phyloP scores from a whole-genome alignment of 1,140 invertebrate genomes.

The Drosophila chauvacae region DNA sequence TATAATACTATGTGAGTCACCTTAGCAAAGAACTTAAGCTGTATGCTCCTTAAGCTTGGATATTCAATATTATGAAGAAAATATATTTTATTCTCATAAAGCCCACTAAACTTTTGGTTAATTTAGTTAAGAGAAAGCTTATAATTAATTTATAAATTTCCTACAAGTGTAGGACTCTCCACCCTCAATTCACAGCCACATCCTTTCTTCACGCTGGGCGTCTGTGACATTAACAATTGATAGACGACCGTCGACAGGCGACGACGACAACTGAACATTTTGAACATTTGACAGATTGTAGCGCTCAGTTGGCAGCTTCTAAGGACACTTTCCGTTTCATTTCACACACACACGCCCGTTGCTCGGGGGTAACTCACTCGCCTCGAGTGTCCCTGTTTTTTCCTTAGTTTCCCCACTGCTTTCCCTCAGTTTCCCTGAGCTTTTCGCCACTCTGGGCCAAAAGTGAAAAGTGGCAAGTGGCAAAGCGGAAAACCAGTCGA shows the following conservation, averaged over 20 bases:
- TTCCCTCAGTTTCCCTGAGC: conserved; percentile 9
- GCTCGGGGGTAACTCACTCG: conserved; percentile 35
- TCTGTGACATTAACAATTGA: conserved; percentile 80
- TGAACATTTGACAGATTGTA: conserved; percentile 71
- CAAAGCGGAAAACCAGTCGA: conserved; percentile 40
- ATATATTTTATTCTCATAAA: not conserved
- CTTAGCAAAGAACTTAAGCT: not conserved
- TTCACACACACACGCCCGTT: conserved; percentile 37
- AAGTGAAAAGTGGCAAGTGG: conserved; percentile 43
- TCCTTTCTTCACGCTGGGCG: conserved; percentile 54
- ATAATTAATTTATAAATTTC: not conserved
- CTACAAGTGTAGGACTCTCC: conserved; percentile 7
- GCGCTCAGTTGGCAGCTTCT: conserved; percentile 64
- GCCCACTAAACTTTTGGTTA: not conserved
- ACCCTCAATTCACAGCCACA: conserved; percentile 24
- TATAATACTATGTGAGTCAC: not conserved
- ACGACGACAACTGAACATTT: conserved; percentile 57
- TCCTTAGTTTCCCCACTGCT: conserved; percentile 4
- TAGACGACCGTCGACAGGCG: conserved; percentile 60
- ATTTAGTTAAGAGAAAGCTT: not conserved
- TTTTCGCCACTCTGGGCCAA: conserved; percentile 40
- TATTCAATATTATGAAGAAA: not conserved
- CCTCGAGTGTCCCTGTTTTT: conserved; percentile 47
- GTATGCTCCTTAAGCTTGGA: not conserved
- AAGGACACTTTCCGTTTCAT: conserved; percentile 63